phyloP scores from a whole-genome alignment of 2,888 invertebrate species.

The Pegoplata infirma region DNA sequence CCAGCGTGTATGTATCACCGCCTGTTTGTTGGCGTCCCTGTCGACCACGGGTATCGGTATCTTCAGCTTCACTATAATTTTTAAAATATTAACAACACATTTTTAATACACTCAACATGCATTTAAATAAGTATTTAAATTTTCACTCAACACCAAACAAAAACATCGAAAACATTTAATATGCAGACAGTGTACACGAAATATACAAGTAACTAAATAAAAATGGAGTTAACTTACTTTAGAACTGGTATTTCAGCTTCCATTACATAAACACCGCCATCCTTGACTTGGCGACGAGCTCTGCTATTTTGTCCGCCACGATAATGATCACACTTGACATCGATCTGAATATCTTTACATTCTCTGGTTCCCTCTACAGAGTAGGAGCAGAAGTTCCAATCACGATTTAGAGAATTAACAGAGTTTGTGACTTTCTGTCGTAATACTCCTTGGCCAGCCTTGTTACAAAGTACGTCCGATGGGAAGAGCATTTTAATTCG shows the following conservation, averaged over 20 bases:
- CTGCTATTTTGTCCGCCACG: constrained; percentile 79
- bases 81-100: constrained; percentile 55
- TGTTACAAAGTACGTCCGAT: constrained; percentile 96
- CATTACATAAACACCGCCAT: constrained; percentile 89
- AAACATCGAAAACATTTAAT: constrained; percentile 19
- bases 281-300: constrained; percentile 82
- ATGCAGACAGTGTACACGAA: constrained; percentile 2
- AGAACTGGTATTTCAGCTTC: constrained; percentile 90
- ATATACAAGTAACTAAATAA: background rate
- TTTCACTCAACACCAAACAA: background rate
- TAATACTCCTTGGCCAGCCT: constrained; percentile 95
- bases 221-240: constrained; percentile 85
- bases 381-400: constrained; percentile 98
- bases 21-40: constrained; percentile 90
- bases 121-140: constrained; percentile 31
- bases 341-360: constrained; percentile 93
- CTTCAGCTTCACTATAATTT: constrained; percentile 72
- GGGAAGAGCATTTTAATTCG: constrained; percentile 96
- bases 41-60: constrained; percentile 78
- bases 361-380: constrained; percentile 88
- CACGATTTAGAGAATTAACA: constrained; percentile 93
- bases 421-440: constrained; percentile 93
- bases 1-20: constrained; percentile 91
- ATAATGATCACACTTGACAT: constrained; percentile 94
- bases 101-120: constrained; percentile 52